Conservation (phyloP, 2,888 invertebrate genomes). For the Drosophila suboccidentalis region DNA sequence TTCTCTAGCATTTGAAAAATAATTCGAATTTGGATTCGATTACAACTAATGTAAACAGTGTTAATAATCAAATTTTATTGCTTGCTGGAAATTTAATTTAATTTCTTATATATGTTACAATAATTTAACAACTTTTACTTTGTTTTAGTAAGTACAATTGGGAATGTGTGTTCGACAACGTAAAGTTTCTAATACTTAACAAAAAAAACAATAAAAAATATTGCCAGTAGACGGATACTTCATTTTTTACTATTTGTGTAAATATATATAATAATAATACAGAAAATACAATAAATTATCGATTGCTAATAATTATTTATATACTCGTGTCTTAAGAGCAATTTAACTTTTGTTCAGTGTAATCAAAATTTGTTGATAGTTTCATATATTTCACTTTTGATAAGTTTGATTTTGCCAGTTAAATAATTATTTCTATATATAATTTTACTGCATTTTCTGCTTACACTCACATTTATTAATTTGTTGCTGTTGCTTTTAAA, state of each 20-base stretch:
- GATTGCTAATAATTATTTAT: constrained; percentile 46
- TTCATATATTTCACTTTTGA: constrained; percentile 32
- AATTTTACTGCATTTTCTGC: constrained; percentile 44
- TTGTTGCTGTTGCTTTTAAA: constrained; percentile 66
- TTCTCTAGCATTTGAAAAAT: constrained; percentile 38
- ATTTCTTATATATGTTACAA: constrained; percentile 51
- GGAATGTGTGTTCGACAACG: constrained; percentile 69
- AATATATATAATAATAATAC: constrained; percentile 43
- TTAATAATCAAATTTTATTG: constrained; percentile 46
- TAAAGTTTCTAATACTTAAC: constrained; percentile 65
- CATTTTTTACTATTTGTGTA: constrained; percentile 19
- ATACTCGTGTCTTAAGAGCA: constrained; percentile 36
- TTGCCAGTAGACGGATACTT: constrained; percentile 73
- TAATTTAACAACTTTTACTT: constrained; percentile 64
- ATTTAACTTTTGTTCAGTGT: constrained; percentile 43
- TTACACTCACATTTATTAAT: constrained; percentile 57
- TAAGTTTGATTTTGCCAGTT: constrained; percentile 60
- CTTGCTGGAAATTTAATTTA: constrained; percentile 43
- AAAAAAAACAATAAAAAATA: constrained; percentile 42
- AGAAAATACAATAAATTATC: constrained; percentile 65
- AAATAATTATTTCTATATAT: constrained; percentile 15
- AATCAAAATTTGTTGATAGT: constrained; percentile 42
- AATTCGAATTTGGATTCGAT: constrained; percentile 43
- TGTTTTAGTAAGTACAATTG: constrained; percentile 66
- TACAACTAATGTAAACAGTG: constrained; percentile 41